Evolutionary conservation across 1,140 invertebrate genomes (phyloP), one percentile per base, ranked within the genome.

Genomic region (Ceratina calcarata): DNA sequence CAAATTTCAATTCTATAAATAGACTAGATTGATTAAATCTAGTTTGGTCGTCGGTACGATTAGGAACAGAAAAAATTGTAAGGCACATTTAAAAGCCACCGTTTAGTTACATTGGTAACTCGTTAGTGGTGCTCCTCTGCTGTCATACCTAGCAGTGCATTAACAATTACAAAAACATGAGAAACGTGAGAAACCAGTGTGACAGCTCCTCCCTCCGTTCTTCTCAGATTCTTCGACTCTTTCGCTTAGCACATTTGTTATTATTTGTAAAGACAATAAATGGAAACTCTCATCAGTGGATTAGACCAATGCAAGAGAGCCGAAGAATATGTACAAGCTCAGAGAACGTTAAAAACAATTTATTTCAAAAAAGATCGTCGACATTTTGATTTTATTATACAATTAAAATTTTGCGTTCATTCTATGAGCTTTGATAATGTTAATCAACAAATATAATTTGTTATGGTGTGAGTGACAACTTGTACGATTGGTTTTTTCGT

Each of bases 111-210:
- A 51, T 75, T 10, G 60, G 67, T 77, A 75, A 79, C 76, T 78
- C 80, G 72, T 86, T 86, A 86, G 74, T 86, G 78, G 84, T 86
- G 84, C 78, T 81, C 70, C 61, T 78, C 51, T 64, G 64, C 67
- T 79, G 67, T 60, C 85, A 84, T 61, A 84, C 32, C 60, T 81
- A 55, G 62, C 69, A 78, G 86, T 87, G 86, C 85, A 81, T 58
- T 83, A 45, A 78, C 73, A 68, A 55, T 55, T 86, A n/a, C n/a
- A 86, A 81, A 81, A 18, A 83, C 84, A 83, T 0, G 49, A 66
- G 24, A 70, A 45, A 75, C 3, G 65, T 49, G 60, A 22, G 18
- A 64, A 66, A 80, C 18, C 49, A 68, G 49, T 13, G 45, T 62
- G 32, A 60, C 64, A 58, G 76, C 53, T 69, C 57, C 64, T 66